These are phyloP conservation scores for Pseudolaguvia tuberculata DNA, from an alignment of 2,113 vertebrate species.

Conservation along the genomic window DNA sequence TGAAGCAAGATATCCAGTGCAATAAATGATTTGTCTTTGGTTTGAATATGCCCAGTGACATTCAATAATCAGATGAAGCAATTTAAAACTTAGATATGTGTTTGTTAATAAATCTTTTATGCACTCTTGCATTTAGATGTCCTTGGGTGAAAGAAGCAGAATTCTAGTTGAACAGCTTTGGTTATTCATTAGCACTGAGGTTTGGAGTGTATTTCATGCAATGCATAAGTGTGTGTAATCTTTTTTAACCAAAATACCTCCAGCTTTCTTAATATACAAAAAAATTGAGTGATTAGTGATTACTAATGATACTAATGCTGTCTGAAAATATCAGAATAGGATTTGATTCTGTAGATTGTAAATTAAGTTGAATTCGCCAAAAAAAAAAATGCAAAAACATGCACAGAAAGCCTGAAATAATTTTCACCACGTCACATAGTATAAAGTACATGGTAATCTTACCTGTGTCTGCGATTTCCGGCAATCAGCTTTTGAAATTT, in stretches of 20 bases:
- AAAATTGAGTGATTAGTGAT: background rate
- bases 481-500: background rate
- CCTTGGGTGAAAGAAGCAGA: background rate
- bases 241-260: background rate
- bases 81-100: background rate
- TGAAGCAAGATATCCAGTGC: background rate
- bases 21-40: background rate
- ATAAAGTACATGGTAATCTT: background rate
- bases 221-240: background rate
- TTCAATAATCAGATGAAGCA: background rate
- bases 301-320: background rate
- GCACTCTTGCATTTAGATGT: background rate
- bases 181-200: slow-evolving; percentile 10
- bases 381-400: background rate
- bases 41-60: background rate
- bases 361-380: background rate
- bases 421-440: background rate
- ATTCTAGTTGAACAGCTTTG: background rate
- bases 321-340: background rate
- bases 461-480: background rate
- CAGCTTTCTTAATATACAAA: background rate
- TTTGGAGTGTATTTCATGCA: background rate
- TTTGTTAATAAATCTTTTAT: background rate
- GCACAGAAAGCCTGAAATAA: background rate
- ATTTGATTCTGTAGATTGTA: background rate